phyloP scores from a whole-genome alignment of 1,140 invertebrate genomes.

The Ips typographus region DNA sequence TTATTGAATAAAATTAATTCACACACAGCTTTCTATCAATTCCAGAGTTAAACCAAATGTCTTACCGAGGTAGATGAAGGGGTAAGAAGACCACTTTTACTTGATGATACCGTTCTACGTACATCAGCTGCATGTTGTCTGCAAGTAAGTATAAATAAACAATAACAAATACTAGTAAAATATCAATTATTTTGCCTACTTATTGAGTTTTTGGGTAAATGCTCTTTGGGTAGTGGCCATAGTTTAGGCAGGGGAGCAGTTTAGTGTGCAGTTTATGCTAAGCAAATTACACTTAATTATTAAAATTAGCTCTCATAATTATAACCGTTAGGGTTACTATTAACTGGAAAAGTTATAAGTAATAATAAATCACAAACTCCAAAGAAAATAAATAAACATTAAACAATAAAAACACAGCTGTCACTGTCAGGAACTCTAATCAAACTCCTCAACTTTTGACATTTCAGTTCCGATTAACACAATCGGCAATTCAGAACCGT shows the following conservation, averaged over 20 bases:
- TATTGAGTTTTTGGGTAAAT: slow-evolving; percentile 79
- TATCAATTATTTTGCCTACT: slow-evolving; percentile 54
- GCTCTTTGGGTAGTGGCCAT: slow-evolving; percentile 69
- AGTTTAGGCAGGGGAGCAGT: neutral
- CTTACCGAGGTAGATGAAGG: slow-evolving; percentile 63
- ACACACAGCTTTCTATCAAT: neutral
- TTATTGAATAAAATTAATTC: neutral
- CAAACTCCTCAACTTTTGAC: no score
- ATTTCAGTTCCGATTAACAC: no score
- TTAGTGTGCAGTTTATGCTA: no score
- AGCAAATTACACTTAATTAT: no score
- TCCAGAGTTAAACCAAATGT: neutral
- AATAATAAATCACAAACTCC: no score
- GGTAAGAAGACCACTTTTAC: slow-evolving; percentile 59
- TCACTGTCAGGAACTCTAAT: no score
- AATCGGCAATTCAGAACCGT: no score
- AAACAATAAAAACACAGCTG: no score
- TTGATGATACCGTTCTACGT: slow-evolving; percentile 67
- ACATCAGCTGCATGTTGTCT: slow-evolving; percentile 79
- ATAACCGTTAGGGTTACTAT: no score
- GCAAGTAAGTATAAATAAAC: slow-evolving; percentile 42
- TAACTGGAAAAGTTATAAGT: no score
- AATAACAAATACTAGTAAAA: slow-evolving; percentile 28
- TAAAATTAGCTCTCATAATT: no score
- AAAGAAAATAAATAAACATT: no score